A percentile compares a stretch with the other conserved stretches of the same genome.
These are phyloP conservation scores for Apostichopus parvimensis DNA, from an alignment of 35 echinoderm and acorn worm genomes.

Conservation along the genomic window DNA sequence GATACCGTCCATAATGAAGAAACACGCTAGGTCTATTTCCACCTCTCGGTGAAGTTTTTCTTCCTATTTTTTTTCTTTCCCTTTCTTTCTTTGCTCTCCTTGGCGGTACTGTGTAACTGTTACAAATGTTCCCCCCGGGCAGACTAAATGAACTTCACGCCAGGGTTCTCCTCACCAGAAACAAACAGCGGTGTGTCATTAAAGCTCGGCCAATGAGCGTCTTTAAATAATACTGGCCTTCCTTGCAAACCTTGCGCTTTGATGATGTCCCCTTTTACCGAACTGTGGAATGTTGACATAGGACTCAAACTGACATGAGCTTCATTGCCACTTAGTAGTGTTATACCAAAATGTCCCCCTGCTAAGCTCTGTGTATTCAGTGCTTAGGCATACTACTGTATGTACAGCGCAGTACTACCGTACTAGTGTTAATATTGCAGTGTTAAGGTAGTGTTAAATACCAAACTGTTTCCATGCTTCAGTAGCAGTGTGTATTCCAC, in stretches of 20 bases:
- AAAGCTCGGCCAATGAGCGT: background rate
- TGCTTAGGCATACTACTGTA: background rate
- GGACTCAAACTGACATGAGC: constrained; percentile 30
- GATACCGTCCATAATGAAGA: too few species aligned
- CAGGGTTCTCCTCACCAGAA: constrained; percentile 23
- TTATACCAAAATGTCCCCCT: constrained; percentile 7
- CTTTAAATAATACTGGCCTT: constrained; percentile 4
- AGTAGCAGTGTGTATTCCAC: too few species aligned
- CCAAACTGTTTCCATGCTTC: too few species aligned
- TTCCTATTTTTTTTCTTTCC: background rate
- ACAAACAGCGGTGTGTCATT: constrained; percentile 52
- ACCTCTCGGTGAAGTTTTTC: background rate
- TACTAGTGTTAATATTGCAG: too few species aligned
- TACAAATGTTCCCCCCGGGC: constrained; percentile 55
- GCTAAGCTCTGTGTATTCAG: constrained; percentile 25
- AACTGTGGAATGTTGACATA: constrained; percentile 25
- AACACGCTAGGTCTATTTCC: background rate
- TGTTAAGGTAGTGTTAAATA: too few species aligned
- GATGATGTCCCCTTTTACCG: constrained; percentile 21
- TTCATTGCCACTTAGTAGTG: constrained; percentile 30
- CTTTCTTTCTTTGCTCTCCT: background rate
- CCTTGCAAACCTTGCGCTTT: constrained; percentile 14
- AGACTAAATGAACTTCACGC: constrained; percentile 44
- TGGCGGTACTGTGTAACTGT: constrained; percentile 18
- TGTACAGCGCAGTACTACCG: too few species aligned